phyloP scores from a whole-genome alignment of 2,888 invertebrate genomes.

The Heliconius ismenius region DNA sequence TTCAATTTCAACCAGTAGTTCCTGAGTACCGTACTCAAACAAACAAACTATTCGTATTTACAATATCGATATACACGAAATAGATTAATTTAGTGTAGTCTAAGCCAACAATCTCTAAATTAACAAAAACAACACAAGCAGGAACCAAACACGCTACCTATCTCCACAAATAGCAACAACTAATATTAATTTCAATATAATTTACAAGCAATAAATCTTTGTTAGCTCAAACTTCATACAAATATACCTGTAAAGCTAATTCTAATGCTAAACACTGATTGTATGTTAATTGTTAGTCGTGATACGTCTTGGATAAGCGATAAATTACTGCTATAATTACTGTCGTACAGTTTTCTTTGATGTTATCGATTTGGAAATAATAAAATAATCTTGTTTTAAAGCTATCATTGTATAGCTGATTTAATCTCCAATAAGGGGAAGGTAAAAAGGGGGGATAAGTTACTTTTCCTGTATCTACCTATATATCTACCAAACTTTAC shows the following conservation, averaged over 20 bases:
- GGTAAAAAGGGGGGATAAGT: too few relatives aligned
- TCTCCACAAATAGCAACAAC: neutral
- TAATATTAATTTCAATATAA: neutral
- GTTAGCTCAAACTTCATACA: constrained; percentile 23
- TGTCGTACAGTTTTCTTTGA: constrained; percentile 22
- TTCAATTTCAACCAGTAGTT: too few relatives aligned
- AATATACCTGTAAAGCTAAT: constrained; percentile 22
- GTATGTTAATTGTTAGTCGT: constrained; percentile 31
- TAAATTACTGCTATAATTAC: constrained; percentile 34
- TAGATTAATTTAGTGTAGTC: too few relatives aligned
- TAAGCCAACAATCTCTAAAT: neutral
- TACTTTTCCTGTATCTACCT: too few relatives aligned
- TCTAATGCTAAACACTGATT: constrained; percentile 30
- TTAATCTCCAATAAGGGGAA: too few relatives aligned
- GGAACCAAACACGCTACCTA: neutral
- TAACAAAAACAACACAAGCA: neutral
- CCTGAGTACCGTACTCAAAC: too few relatives aligned
- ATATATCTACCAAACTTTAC: neutral
- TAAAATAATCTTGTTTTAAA: neutral
- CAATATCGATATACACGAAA: too few relatives aligned
- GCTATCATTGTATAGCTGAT: neutral
- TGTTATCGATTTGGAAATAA: constrained; percentile 29
- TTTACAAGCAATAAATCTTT: constrained; percentile 17
- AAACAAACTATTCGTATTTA: too few relatives aligned
- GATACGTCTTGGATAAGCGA: constrained; percentile 18